A percentile compares a stretch with the other conserved stretches of the same genome.
Conservation (phyloP, 2,797 vertebrate genomes). For the Sebastes hubbsi region DNA sequence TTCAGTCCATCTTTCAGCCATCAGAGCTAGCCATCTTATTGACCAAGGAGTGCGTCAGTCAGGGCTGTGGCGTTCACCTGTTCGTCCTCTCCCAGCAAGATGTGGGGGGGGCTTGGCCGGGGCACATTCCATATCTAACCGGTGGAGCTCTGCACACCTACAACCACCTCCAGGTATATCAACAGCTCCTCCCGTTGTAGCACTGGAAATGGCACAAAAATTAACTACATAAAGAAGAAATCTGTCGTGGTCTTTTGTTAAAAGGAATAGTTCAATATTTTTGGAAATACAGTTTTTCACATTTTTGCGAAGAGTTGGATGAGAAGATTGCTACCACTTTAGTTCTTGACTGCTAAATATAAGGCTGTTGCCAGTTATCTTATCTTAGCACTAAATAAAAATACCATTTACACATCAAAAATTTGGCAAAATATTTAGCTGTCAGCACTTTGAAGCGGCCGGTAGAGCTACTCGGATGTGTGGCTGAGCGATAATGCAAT, state of each 20-base stretch:
- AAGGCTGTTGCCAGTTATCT: background rate
- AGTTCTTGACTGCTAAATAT: background rate
- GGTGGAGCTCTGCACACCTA: constrained; percentile 81
- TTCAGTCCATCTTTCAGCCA: constrained; percentile 83
- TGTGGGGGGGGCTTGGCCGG: constrained; percentile 83
- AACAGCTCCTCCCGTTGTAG: background rate
- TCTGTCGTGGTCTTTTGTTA: background rate
- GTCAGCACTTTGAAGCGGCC: too few relatives aligned
- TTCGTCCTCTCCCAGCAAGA: constrained; percentile 81
- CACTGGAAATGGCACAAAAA: background rate
- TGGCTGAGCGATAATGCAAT: too few relatives aligned
- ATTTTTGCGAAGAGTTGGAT: too few relatives aligned
- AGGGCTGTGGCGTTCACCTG: constrained; percentile 83
- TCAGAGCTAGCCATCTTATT: constrained; percentile 72
- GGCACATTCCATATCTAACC: constrained; percentile 80
- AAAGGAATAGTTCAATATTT: background rate
- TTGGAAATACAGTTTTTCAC: background rate
- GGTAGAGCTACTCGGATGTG: background rate
- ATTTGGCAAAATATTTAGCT: background rate
- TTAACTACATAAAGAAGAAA: background rate
- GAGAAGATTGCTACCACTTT: background rate
- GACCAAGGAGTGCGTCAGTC: constrained; percentile 78
- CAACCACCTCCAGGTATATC: constrained; percentile 78
- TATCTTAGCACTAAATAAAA: background rate
- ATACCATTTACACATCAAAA: background rate